Conservation (phyloP, 2,113 vertebrate genomes). For the Arizona elegans region DNA sequence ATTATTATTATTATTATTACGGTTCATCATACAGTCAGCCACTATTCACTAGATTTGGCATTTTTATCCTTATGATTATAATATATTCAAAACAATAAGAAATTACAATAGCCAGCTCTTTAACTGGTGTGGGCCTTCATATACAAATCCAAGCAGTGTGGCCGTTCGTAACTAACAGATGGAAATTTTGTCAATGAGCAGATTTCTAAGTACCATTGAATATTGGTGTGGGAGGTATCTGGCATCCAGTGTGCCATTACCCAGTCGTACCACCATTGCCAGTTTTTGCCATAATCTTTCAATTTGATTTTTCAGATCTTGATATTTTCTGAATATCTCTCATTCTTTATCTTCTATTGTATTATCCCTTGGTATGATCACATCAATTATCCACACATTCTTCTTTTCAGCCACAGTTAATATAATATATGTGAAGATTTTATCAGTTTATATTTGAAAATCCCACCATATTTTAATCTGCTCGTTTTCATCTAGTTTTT, state of each 20-base stretch:
- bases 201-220: background rate
- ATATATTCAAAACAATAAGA: background rate
- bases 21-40: background rate
- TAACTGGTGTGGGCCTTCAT: background rate
- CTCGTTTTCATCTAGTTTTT: background rate
- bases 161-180: background rate
- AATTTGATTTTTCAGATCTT: background rate
- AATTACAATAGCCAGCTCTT: background rate
- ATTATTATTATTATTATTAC: background rate
- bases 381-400: background rate
- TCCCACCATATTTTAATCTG: background rate
- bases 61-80: background rate
- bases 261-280: background rate
- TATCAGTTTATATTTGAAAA: background rate
- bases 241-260: background rate
- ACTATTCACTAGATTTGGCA: background rate
- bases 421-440: background rate
- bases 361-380: background rate
- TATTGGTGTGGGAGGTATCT: background rate
- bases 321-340: background rate
- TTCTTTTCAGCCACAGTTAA: background rate
- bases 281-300: background rate
- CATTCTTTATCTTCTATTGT: background rate
- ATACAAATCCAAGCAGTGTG: background rate
- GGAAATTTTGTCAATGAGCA: background rate